Evolutionary conservation across 1,140 invertebrate species (phyloP).

Genomic region (Nomia melanderi): DNA sequence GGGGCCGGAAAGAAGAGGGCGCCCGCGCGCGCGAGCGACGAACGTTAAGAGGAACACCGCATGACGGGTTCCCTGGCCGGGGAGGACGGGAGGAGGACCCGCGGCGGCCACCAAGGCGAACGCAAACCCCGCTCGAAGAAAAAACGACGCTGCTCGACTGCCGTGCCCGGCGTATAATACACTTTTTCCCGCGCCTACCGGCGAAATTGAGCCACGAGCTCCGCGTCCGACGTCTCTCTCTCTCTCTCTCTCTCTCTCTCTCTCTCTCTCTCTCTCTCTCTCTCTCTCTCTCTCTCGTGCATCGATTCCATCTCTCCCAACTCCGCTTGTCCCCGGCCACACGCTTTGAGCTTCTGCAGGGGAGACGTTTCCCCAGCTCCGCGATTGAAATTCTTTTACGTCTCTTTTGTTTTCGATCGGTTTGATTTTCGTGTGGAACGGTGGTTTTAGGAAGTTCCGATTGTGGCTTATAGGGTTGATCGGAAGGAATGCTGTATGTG

Average conservation of each 20-base stretch:
- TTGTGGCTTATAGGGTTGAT: no score
- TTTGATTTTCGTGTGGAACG: no score
- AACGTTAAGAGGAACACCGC: no score
- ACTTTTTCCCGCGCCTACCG: conserved; percentile 29
- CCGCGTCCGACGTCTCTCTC: not conserved
- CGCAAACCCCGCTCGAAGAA: conserved; percentile 34
- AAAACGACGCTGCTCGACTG: conserved; percentile 42
- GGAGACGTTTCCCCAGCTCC: no score
- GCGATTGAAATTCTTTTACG: not conserved
- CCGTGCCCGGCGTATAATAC: conserved; percentile 34
- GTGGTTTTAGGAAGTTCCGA: no score
- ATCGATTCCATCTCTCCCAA: no score
- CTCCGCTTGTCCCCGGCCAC: not conserved
- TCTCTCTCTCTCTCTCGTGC: conserved; percentile 16
- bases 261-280: no score
- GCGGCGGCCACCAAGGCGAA: conserved; percentile 21
- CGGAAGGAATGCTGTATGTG: no score
- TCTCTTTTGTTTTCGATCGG: not conserved
- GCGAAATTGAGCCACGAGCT: conserved; percentile 46
- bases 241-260: no score
- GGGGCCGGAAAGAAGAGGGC: conserved; percentile 41
- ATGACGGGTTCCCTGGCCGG: no score
- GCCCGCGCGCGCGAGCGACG: not conserved
- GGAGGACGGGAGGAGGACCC: not conserved
- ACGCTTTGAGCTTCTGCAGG: no score